Evolutionary conservation across 2,888 invertebrate species (phyloP), one percentile per base, ranked within the genome.

Genomic region (Amaurobius ferox): DNA sequence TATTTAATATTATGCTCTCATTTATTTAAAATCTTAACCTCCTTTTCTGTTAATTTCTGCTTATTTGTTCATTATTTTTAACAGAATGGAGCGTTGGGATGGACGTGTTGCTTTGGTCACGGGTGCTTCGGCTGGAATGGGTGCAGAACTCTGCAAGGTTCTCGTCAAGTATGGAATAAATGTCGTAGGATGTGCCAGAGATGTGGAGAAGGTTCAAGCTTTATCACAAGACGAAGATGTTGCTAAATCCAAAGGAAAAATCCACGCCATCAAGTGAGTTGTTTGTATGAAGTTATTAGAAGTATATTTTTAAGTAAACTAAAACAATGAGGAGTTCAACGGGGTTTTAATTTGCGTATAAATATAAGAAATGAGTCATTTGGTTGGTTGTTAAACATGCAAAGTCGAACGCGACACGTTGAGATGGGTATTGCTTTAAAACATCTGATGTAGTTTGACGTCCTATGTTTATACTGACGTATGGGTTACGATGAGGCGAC

Each of bases 111-210:
- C 68, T 55, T 28, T 88, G 16, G 87, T 88, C 11, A 89, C 88
- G n/a, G 88, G 88, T 16, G 85, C 87, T n/a, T 88, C 86, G 0
- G 70, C 61, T 0, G 88, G 88, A 1, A 88, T 90, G 89, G 87
- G 89, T 83, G 30, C 90, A 87, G 67, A 90, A 89, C 35, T 88
- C 11, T 86, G 88, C 64, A 62, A 44, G 23, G 91, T 92, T 77
- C 90, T 94, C 35, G 91, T 92, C 0, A 90, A 91, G 66, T 90
- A 91, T 6, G 94, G 94, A 0, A 88, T 94, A 78, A 91, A 91
- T 76, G 94, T 94, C 0, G 91, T 93, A 0, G 94, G 93, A 0
- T 90, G 93, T 88, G 93, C 93, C 0, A 91, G 93, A 76, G 92
- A 93, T 39, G 89, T 92, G 0, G 92, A 93, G 0, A 91, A 90